Conservation (phyloP, 2,797 vertebrate species). For the Trichosurus vulpecula region DNA sequence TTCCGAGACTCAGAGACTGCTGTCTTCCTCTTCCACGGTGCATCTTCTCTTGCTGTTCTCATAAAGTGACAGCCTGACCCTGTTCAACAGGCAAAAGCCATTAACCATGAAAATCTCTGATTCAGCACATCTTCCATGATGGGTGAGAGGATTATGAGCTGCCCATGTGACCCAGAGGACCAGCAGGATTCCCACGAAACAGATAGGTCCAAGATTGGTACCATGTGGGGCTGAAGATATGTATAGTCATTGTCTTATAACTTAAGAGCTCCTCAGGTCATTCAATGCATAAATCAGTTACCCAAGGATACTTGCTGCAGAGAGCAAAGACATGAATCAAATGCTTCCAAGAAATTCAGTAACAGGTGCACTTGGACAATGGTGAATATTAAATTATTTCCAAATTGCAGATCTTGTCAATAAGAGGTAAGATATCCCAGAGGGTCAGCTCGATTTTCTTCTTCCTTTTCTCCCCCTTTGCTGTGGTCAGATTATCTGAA, state of each 20-base stretch:
- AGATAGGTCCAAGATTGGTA: background rate
- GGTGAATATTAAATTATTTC: background rate
- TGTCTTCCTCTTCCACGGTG: background rate
- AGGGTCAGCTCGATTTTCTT: background rate
- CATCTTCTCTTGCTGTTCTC: background rate
- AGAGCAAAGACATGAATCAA: background rate
- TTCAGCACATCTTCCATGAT: background rate
- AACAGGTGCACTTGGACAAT: background rate
- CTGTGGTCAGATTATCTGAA: slow-evolving; percentile 40
- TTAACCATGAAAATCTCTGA: background rate
- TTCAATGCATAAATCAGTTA: slow-evolving; percentile 12
- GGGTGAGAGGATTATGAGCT: background rate
- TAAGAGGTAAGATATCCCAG: background rate
- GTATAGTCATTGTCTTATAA: background rate
- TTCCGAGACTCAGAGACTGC: background rate
- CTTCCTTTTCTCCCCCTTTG: background rate
- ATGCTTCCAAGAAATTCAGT: background rate
- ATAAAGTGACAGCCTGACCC: background rate
- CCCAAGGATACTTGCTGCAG: background rate
- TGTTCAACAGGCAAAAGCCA: background rate
- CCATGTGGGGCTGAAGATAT: background rate
- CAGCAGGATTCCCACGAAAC: background rate
- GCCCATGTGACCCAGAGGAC: background rate
- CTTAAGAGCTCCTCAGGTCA: slow-evolving; percentile 33
- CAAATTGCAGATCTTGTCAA: background rate